Percentiles rank a stretch among this genome's conserved stretches.
Evolutionary conservation across 2,113 vertebrate species (phyloP).

Genomic region (Callospermophilus lateralis): DNA sequence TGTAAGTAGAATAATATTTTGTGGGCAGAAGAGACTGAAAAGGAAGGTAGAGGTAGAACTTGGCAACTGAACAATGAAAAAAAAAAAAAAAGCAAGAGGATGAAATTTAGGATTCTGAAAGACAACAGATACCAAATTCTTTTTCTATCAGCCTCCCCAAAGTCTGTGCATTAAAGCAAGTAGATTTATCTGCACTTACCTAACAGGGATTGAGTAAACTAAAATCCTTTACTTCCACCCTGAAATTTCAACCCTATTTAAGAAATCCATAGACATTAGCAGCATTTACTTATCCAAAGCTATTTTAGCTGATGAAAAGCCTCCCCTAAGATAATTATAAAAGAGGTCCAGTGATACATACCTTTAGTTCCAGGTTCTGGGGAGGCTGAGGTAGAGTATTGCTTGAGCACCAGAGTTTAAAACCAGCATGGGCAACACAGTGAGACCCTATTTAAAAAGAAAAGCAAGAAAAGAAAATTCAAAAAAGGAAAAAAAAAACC

Average conservation of each 20-base stretch:
- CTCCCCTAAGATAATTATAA: neutral
- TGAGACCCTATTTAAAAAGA: neutral
- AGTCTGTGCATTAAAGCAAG: neutral
- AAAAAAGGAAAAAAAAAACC: neutral
- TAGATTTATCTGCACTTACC: neutral
- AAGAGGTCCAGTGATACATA: accelerated
- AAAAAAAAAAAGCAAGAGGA: neutral
- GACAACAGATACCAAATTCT: neutral
- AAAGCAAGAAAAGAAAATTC: neutral
- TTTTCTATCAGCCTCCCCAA: neutral
- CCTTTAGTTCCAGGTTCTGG: neutral
- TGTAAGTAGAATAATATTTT: neutral
- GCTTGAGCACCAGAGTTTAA: neutral
- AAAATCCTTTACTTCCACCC: neutral
- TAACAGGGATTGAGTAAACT: neutral
- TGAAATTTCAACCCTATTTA: neutral
- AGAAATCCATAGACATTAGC: neutral
- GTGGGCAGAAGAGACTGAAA: neutral
- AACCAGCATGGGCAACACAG: neutral
- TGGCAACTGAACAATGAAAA: neutral
- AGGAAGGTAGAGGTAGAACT: neutral
- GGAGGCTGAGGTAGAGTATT: neutral
- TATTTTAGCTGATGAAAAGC: neutral
- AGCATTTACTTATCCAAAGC: neutral
- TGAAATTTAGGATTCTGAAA: neutral